Evolutionary conservation across 2,113 vertebrate species (phyloP).

Genomic region (Gasterosteus nipponicus): DNA sequence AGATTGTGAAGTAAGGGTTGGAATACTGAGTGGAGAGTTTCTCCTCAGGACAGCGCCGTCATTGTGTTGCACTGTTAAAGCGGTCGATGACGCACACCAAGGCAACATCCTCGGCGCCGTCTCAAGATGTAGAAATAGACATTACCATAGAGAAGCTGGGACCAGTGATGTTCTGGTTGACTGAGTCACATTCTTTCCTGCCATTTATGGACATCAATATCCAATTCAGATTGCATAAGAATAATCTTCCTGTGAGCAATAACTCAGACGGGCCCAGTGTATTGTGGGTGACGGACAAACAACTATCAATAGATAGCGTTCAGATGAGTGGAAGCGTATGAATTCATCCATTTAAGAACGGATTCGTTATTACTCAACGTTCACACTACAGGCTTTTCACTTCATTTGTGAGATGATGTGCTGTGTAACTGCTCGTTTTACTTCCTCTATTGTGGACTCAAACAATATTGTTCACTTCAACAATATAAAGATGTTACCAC

Average conservation of each 20-base stretch:
- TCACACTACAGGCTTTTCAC: not conserved
- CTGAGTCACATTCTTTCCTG: conserved; percentile 35
- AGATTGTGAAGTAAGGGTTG: not conserved
- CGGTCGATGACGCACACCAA: conserved; percentile 4
- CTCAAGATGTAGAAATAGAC: not conserved
- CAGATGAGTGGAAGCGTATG: not conserved
- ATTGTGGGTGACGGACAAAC: conserved; percentile 12
- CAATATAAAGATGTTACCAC: not conserved
- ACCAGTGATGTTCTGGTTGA: conserved; percentile 6
- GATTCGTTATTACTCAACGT: not conserved
- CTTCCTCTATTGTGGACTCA: not conserved
- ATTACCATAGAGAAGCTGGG: not conserved
- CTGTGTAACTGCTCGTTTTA: not conserved
- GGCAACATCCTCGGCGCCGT: not conserved
- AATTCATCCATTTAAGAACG: not conserved
- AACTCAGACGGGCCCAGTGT: conserved; percentile 5
- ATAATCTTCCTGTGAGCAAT: conserved; percentile 18
- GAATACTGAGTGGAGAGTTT: not conserved
- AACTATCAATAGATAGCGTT: conserved; percentile 3
- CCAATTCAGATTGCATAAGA: conserved; percentile 26
- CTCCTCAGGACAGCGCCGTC: not conserved
- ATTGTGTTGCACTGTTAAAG: not conserved
- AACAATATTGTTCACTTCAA: not conserved
- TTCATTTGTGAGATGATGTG: not conserved
- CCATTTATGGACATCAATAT: conserved; percentile 27